Evolutionary conservation across 2,113 vertebrate species (phyloP).

Genomic region (Tiliqua scincoides): DNA sequence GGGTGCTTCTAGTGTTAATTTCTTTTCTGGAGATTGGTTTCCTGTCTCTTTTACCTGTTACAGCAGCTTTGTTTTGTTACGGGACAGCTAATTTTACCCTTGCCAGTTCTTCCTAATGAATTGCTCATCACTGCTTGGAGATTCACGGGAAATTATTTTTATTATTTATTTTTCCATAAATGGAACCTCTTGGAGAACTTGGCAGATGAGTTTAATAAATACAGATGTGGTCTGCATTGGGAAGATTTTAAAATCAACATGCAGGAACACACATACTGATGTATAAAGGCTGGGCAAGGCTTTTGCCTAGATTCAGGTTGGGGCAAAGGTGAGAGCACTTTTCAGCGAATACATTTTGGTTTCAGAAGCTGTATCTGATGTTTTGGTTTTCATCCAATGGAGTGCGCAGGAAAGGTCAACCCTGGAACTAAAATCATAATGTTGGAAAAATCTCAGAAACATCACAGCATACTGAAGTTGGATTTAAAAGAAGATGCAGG

Average conservation of each 20-base stretch:
- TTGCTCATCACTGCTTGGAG: not conserved
- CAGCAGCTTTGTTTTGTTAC: slow-evolving; percentile 13
- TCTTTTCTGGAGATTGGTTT: not conserved
- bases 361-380: not conserved
- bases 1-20: not conserved
- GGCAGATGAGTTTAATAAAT: not conserved
- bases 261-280: not conserved
- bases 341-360: not conserved
- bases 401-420: not conserved
- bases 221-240: not conserved
- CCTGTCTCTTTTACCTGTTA: not conserved
- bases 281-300: not conserved
- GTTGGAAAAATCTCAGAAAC: not conserved
- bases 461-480: not conserved
- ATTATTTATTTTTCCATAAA: slow-evolving; percentile 22
- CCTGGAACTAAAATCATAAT: not conserved
- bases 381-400: not conserved
- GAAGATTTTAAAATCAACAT: slow-evolving; percentile 10
- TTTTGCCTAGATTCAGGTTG: not conserved
- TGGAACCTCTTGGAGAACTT: slow-evolving; percentile 14
- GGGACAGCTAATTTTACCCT: slow-evolving; percentile 26
- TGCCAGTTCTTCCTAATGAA: slow-evolving; percentile 35
- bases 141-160: slow-evolving; percentile 9
- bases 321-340: slow-evolving; percentile 3
- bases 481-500: not conserved